Conservation (phyloP, 2,797 vertebrate genomes). For the Rhinoraja longicauda region DNA sequence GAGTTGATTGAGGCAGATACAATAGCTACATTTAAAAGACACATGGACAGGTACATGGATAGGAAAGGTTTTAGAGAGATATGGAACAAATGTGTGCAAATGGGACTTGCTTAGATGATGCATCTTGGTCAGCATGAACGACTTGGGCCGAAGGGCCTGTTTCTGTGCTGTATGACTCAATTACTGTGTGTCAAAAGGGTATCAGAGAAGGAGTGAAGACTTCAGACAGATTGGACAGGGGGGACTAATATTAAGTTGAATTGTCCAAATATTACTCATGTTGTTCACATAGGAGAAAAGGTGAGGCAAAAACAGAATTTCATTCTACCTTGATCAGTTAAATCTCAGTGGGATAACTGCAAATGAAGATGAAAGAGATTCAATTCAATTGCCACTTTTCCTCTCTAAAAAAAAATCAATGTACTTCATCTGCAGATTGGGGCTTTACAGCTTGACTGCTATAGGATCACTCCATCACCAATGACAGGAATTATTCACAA, state of each 20-base stretch:
- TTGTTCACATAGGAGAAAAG: not conserved
- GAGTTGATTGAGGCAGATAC: too few species aligned
- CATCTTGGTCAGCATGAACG: too few species aligned
- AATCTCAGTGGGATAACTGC: not conserved
- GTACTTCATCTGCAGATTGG: not conserved
- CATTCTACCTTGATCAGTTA: not conserved
- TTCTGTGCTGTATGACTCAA: too few species aligned
- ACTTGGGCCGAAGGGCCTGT: too few species aligned
- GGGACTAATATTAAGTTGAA: not conserved
- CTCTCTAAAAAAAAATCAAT: constrained; percentile 8
- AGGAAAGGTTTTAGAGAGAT: too few species aligned
- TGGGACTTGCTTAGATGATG: too few species aligned
- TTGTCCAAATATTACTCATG: not conserved
- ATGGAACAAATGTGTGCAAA: too few species aligned
- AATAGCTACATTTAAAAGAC: too few species aligned
- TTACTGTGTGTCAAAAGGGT: too few species aligned
- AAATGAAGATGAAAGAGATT: constrained; percentile 26
- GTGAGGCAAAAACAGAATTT: not conserved
- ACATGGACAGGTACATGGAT: too few species aligned
- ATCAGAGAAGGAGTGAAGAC: too few species aligned
- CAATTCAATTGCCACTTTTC: constrained; percentile 22
- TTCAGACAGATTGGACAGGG: not conserved
- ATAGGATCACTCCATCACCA: not conserved
- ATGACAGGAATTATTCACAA: too few species aligned
- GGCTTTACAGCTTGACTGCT: not conserved